Conservation (phyloP, 2,888 invertebrate genomes). For the Drosophila paracracens region DNA sequence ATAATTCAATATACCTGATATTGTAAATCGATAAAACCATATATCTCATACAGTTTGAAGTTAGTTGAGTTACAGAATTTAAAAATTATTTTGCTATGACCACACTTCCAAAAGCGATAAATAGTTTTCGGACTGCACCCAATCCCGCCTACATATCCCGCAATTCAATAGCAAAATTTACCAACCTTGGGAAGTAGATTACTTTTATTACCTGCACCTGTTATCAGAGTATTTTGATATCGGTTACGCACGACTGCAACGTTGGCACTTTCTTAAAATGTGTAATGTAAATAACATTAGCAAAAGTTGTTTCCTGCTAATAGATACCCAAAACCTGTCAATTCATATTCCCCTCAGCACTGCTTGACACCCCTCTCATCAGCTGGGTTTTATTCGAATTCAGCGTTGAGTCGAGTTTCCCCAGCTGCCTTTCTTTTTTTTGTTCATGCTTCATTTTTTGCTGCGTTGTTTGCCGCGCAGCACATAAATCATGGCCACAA, state of each 20-base stretch:
- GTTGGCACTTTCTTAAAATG: background rate
- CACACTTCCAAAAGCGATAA: background rate
- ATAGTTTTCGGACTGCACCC: background rate
- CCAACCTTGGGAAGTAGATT: background rate
- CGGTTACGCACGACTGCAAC: too few relatives aligned
- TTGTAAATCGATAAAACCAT: too few relatives aligned
- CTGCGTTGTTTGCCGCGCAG: slow-evolving; percentile 9
- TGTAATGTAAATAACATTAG: background rate
- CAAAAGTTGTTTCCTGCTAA: background rate
- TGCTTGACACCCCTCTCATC: background rate
- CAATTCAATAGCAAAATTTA: background rate
- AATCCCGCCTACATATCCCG: background rate
- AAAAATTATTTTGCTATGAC: background rate
- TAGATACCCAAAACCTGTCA: background rate
- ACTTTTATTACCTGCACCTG: background rate
- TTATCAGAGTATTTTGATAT: background rate
- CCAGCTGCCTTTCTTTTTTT: slow-evolving; percentile 14
- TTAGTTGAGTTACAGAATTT: background rate
- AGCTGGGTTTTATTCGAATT: slow-evolving; percentile 6
- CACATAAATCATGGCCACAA: slow-evolving; percentile 53
- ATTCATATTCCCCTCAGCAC: background rate
- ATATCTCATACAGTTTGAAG: too few relatives aligned
- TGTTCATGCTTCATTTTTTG: slow-evolving; percentile 17
- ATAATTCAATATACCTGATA: too few relatives aligned
- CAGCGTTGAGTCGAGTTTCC: slow-evolving; percentile 17